These are phyloP conservation scores for Macquaria australasica DNA, from an alignment of 2,113 vertebrate species.

Conservation along the genomic window DNA sequence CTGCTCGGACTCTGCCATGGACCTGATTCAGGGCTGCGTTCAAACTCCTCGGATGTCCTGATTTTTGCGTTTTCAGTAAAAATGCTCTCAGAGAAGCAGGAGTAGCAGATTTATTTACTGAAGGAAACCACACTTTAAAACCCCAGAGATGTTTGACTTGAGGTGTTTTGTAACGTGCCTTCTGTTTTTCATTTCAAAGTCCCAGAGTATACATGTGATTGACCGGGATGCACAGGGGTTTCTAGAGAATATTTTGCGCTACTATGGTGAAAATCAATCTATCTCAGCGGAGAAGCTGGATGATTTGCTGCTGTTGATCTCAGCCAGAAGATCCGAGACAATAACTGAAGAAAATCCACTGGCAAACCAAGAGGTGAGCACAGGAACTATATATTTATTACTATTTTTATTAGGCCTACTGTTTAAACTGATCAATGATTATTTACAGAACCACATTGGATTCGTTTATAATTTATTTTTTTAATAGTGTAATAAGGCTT, in stretches of 20 bases:
- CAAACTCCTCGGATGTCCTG: neutral
- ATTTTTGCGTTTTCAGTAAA: neutral
- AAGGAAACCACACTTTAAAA: neutral
- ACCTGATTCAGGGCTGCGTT: neutral
- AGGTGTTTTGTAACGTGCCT: constrained; percentile 6
- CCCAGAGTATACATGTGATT: neutral
- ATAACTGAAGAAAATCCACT: constrained; percentile 68
- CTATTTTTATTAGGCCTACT: neutral
- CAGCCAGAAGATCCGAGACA: constrained; percentile 53
- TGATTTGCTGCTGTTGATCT: constrained; percentile 75
- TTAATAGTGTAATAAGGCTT: no score
- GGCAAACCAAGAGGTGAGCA: constrained; percentile 67
- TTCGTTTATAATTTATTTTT: neutral
- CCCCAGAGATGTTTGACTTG: constrained; percentile 11
- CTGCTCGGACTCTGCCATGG: constrained; percentile 18
- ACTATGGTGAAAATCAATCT: constrained; percentile 73
- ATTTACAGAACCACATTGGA: neutral
- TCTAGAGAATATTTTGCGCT: constrained; percentile 73
- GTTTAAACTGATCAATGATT: neutral
- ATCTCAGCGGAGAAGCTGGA: constrained; percentile 71
- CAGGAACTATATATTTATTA: neutral
- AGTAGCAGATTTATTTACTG: neutral
- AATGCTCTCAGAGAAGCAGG: neutral
- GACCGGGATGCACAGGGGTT: constrained; percentile 5
- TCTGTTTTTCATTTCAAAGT: neutral